Evolutionary conservation across 1,140 invertebrate genomes (phyloP).

Genomic region (Saccostrea glomerata): DNA sequence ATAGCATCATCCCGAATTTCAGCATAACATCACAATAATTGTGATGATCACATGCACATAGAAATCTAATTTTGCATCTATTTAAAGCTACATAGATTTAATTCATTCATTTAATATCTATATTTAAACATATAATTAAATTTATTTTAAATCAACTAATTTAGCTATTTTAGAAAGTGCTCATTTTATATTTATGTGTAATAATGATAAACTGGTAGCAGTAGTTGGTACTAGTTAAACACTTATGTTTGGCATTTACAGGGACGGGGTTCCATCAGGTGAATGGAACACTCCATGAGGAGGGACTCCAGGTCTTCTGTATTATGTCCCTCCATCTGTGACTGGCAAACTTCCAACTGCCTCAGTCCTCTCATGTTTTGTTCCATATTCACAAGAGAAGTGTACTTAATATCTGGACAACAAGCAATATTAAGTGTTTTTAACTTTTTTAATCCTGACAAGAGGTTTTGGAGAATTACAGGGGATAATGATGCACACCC

Average conservation of each 20-base stretch:
- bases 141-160: too few relatives aligned
- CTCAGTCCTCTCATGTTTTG: neutral
- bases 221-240: too few relatives aligned
- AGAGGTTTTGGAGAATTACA: constrained; percentile 41
- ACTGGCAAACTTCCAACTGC: neutral
- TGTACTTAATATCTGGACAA: constrained; percentile 29
- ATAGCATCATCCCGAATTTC: too few relatives aligned
- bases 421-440: constrained; percentile 41
- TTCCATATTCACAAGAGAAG: neutral
- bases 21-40: too few relatives aligned
- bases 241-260: neutral
- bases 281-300: neutral
- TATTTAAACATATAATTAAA: too few relatives aligned
- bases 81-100: too few relatives aligned
- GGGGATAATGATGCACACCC: constrained; percentile 43
- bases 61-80: too few relatives aligned
- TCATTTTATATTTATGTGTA: too few relatives aligned
- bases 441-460: constrained; percentile 41
- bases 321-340: neutral
- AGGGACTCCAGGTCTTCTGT: constrained; percentile 14
- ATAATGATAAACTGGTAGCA: too few relatives aligned
- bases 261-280: neutral
- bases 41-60: too few relatives aligned
- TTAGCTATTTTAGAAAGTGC: too few relatives aligned
- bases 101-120: too few relatives aligned